phyloP scores from a whole-genome alignment of 2,113 vertebrate species.

The Clupea harengus region DNA sequence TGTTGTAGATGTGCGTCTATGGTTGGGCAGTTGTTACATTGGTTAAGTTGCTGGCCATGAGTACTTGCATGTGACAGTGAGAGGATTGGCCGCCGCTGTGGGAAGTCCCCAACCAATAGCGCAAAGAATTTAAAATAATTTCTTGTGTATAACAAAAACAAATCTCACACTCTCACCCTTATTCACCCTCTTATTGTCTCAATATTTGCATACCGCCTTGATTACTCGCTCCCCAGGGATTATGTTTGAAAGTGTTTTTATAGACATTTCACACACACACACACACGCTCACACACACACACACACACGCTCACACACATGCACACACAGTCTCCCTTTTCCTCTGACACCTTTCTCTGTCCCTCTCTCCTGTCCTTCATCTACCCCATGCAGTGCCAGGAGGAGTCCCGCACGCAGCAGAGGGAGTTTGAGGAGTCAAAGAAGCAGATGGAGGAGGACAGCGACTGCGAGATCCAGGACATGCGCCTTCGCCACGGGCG shows the following conservation, averaged over 20 bases:
- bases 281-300: background rate
- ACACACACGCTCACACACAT: background rate
- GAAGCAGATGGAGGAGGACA: conserved; percentile 77
- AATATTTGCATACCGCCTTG: no score
- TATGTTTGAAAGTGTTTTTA: no score
- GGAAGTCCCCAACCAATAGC: no score
- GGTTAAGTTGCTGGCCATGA: no score
- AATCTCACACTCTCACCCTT: background rate
- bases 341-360: conserved; percentile 26
- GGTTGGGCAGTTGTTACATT: no score
- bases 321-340: background rate
- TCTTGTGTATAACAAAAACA: no score
- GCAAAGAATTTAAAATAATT: no score
- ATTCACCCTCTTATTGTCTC: background rate
- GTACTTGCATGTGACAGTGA: no score
- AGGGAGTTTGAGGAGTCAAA: conserved; percentile 70
- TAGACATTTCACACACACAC: no score
- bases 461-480: conserved; percentile 74
- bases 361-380: conserved; percentile 39
- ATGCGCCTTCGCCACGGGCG: conserved; percentile 73
- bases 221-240: no score
- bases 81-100: no score
- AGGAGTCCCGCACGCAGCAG: conserved; percentile 67
- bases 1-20: no score
- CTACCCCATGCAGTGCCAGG: conserved; percentile 60